These are phyloP conservation scores for Masnerella sp. DNA, from an alignment of 2,888 invertebrate species.

Conservation along the genomic window DNA sequence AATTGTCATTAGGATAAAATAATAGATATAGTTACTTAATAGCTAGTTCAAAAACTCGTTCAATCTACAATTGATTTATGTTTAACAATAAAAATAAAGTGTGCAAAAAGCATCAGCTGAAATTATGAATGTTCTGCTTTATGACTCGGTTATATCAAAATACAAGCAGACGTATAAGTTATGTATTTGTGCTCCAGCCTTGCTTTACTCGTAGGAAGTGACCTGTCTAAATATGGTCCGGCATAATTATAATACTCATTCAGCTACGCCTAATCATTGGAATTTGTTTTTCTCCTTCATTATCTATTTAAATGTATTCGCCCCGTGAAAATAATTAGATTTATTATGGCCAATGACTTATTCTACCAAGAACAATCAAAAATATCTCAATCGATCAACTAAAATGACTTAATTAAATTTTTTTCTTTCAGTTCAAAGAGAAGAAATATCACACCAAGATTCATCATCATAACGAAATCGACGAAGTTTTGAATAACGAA, in stretches of 20 bases:
- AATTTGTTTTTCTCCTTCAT: constrained; percentile 19
- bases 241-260: constrained; percentile 23
- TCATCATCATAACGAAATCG: constrained; percentile 68
- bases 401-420: not conserved
- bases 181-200: constrained; percentile 42
- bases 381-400: too few relatives aligned
- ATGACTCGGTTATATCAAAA: constrained; percentile 13
- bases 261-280: constrained; percentile 39
- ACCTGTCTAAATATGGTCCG: constrained; percentile 47
- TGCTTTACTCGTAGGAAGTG: constrained; percentile 36
- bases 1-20: too few relatives aligned
- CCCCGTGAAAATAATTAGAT: not conserved
- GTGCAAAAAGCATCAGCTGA: too few relatives aligned
- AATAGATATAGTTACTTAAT: too few relatives aligned
- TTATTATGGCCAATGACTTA: constrained; percentile 2
- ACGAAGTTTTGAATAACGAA: constrained; percentile 70
- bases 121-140: too few relatives aligned
- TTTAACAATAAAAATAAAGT: too few relatives aligned
- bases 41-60: too few relatives aligned
- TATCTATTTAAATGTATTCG: constrained; percentile 7
- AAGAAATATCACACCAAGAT: constrained; percentile 71
- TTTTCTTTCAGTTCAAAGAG: constrained; percentile 69
- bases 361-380: not conserved
- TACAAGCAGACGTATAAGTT: constrained; percentile 25
- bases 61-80: too few relatives aligned